These are phyloP conservation scores for Apaloderma vittatum DNA, from an alignment of 2,113 vertebrate species.

Conservation along the genomic window DNA sequence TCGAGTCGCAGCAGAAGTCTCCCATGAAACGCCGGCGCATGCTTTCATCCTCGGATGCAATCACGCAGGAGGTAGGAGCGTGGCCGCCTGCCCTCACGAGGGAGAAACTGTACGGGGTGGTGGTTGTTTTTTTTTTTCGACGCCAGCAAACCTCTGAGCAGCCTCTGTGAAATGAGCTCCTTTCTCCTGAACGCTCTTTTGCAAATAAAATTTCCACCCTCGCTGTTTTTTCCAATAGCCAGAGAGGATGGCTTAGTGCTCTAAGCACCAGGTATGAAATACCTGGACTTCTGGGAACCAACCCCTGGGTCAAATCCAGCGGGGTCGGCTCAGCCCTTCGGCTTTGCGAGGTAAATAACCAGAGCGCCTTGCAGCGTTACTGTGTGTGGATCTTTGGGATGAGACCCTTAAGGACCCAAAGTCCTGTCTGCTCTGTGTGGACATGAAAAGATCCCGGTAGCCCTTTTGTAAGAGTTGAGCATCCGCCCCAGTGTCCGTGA, in stretches of 20 bases:
- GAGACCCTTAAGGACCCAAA: neutral
- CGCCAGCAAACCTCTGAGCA: neutral
- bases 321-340: slow-evolving; percentile 41
- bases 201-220: slow-evolving; percentile 33
- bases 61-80: slow-evolving; percentile 91
- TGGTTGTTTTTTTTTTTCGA: neutral
- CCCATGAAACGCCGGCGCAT: slow-evolving; percentile 92
- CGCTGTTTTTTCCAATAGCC: slow-evolving; percentile 49
- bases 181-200: slow-evolving; percentile 8
- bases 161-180: neutral
- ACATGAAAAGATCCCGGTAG: neutral
- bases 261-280: slow-evolving; percentile 53
- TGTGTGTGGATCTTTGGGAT: slow-evolving; percentile 9
- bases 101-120: neutral
- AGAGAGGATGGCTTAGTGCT: slow-evolving; percentile 53
- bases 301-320: slow-evolving; percentile 48
- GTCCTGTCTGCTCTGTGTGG: slow-evolving; percentile 11
- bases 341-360: slow-evolving; percentile 43
- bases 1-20: slow-evolving; percentile 95
- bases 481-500: neutral
- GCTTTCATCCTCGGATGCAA: slow-evolving; percentile 93
- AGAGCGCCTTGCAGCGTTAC: neutral
- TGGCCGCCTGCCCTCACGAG: rapidly evolving
- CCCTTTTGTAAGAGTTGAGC: slow-evolving; percentile 5
- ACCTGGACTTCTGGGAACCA: slow-evolving; percentile 40